Conservation (phyloP, 2,888 invertebrate genomes). For the Yponomeuta malinellus region DNA sequence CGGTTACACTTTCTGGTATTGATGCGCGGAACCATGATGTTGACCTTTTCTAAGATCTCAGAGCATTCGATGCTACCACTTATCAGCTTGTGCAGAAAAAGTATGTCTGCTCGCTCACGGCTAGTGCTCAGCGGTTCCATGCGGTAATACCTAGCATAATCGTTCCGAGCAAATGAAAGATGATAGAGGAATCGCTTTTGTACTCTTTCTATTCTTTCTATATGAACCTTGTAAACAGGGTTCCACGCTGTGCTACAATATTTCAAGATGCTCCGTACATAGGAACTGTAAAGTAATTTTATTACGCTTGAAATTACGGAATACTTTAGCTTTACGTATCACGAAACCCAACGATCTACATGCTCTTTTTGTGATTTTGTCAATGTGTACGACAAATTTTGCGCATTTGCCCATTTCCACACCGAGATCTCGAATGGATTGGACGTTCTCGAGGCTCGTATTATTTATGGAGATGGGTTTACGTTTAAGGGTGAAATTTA, state of each 20-base stretch:
- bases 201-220: too few species aligned
- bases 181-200: too few species aligned
- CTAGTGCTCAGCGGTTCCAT: too few species aligned
- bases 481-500: neutral
- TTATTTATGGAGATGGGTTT: neutral
- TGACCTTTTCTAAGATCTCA: too few species aligned
- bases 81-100: too few species aligned
- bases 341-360: neutral
- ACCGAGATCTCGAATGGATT: neutral
- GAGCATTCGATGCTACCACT: too few species aligned
- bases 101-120: too few species aligned
- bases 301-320: neutral
- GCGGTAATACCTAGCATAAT: too few species aligned
- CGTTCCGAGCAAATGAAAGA: too few species aligned
- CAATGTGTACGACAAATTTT: neutral
- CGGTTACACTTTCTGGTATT: too few species aligned
- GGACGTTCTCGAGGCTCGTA: neutral
- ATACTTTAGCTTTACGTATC: neutral
- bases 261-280: neutral
- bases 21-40: too few species aligned
- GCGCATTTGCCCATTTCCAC: neutral
- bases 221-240: neutral
- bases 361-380: neutral
- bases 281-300: neutral
- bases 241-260: constrained; percentile 5